Percentiles rank a stretch among this genome's conserved stretches.
Evolutionary conservation across 1,140 invertebrate species (phyloP).

Genomic region (Bombus affinis): DNA sequence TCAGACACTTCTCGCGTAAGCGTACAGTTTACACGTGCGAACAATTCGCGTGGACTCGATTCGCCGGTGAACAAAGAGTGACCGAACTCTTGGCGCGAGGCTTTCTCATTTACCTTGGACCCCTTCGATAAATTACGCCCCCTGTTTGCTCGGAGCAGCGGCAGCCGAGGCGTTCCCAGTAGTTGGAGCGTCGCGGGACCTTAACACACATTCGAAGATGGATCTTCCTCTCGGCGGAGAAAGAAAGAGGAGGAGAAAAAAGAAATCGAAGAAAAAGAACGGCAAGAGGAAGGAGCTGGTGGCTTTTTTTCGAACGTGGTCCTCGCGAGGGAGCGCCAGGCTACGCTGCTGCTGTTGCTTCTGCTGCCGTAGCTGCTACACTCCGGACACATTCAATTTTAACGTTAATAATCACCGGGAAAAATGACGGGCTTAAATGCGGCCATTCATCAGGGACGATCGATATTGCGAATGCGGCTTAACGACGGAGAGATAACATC

Average conservation of each 20-base stretch:
- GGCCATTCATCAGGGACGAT: constrained; percentile 73
- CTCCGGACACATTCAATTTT: constrained; percentile 73
- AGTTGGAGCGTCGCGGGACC: constrained; percentile 42
- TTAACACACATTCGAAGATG: constrained; percentile 60
- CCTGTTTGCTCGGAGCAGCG: constrained; percentile 42
- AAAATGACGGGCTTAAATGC: constrained; percentile 71
- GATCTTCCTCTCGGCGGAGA: constrained; percentile 29
- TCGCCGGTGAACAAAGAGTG: constrained; percentile 13
- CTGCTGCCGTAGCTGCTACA: neutral
- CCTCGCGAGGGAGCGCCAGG: constrained; percentile 33
- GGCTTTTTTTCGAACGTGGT: constrained; percentile 67
- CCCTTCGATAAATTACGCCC: constrained; percentile 58
- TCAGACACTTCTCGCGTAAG: constrained; percentile 29
- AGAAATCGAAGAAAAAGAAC: neutral
- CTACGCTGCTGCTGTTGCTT: neutral
- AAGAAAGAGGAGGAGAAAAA: neutral
- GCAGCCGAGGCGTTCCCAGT: constrained; percentile 59
- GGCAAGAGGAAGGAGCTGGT: neutral
- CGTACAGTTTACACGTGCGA: constrained; percentile 7
- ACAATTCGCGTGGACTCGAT: neutral
- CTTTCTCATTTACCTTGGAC: constrained; percentile 55
- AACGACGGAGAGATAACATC: constrained; percentile 74
- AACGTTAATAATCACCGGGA: constrained; percentile 72
- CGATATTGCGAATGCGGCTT: constrained; percentile 76
- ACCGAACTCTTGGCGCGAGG: constrained; percentile 26